Base-by-base conservation (phyloP, 2,888 invertebrate genomes). In the Portevinia maculata region DNA sequence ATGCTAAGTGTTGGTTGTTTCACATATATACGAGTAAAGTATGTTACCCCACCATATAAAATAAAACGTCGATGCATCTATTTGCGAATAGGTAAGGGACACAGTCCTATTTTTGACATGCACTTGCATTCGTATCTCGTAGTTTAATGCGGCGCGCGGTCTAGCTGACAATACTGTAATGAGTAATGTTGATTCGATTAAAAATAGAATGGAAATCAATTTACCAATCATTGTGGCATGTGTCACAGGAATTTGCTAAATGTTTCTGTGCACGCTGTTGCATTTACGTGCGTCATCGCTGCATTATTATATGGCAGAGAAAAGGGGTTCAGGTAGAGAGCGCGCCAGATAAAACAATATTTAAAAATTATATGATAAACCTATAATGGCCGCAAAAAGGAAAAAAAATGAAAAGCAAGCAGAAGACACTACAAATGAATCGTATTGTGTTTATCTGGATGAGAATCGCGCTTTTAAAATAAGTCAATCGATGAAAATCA, bases 191-290 rank as follows among this genome's bases (percentile, higher is more conserved):
- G 64, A 59, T 64, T 75, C 59, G 32, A 75, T 52, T 81, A 75
- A 81, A 81, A 81, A 81, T 81, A 81, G 79, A 81, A 79, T 57
- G 28, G 44, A 75, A 81, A 75, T 81, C 75, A 81, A 75, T 81
- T 75, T 57, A 37, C 62, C 44, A 55, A 55, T 55, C 28, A 69
- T 46, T 75, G 69, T 75, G 64, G 55, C 79, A 75, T 81, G 79
- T 70, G 70, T 39, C 44, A 59, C 30, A 55, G 46, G 19, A 11
- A 48, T 55, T 55, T 46, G 11, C 39, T 32, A 21, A 41, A 48
- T 15, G 21, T 52, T 15, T 17, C n/a, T 30, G 13, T n/a, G 2
- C 52, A 19, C 13, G n/a, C 32, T 53, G 30, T 30, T 53, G 60
- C 50, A 41, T 53, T 30, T 8, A 64, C 24, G 48, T 73, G 73